Percentiles rank a stretch among this genome's conserved stretches.
Conservation (phyloP, 2,113 vertebrate species). For the Syngnathus floridae region DNA sequence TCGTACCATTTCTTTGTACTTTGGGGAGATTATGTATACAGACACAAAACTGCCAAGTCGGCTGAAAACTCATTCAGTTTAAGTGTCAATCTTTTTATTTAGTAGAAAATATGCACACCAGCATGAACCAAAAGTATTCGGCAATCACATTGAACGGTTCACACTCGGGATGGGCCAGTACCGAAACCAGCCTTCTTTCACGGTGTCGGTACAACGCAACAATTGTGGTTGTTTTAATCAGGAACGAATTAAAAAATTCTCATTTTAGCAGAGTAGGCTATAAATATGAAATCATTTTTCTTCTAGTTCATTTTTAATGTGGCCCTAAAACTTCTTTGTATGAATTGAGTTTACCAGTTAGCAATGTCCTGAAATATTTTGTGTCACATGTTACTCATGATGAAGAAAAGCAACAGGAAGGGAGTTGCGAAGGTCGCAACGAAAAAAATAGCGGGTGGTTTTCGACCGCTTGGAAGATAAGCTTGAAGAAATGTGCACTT, state of each 20-base stretch:
- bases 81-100: not conserved
- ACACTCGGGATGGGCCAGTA: too few relatives aligned
- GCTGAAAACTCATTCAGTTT: constrained; percentile 11
- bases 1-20: not conserved
- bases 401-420: not conserved
- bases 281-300: not conserved
- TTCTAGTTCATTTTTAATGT: not conserved
- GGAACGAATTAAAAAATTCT: too few relatives aligned
- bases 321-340: not conserved
- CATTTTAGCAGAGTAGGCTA: not conserved
- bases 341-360: not conserved
- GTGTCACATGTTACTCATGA: not conserved
- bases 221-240: not conserved
- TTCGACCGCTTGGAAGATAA: not conserved
- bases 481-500: not conserved
- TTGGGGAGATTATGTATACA: not conserved
- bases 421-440: not conserved
- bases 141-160: constrained; percentile 6
- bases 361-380: not conserved
- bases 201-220: not conserved
- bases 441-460: not conserved
- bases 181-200: too few relatives aligned
- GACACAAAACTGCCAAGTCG: constrained; percentile 24
- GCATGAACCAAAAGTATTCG: constrained; percentile 30
- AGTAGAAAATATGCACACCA: not conserved